phyloP scores from a whole-genome alignment of 2,888 invertebrate genomes.

The Belgica antarctica region DNA sequence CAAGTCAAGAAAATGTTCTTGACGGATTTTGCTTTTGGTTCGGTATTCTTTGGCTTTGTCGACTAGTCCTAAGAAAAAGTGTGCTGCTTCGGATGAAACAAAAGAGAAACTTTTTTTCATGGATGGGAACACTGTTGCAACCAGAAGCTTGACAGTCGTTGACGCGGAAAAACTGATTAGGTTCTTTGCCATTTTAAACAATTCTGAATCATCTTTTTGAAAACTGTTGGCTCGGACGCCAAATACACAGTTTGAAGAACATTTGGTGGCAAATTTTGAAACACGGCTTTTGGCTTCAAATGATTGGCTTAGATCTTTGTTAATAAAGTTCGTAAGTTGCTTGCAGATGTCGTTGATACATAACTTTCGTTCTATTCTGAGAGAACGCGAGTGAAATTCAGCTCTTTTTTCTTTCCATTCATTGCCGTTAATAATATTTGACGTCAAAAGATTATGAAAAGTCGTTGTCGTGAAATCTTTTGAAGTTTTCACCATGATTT shows the following conservation, averaged over 20 bases:
- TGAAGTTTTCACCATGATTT: conserved; percentile 54
- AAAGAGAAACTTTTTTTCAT: conserved; percentile 46
- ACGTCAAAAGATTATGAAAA: background rate
- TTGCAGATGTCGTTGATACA: conserved; percentile 38
- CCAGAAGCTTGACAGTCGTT: conserved; percentile 46
- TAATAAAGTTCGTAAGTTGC: conserved; percentile 18
- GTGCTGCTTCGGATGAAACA: background rate
- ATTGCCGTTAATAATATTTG: no score
- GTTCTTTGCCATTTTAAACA: conserved; percentile 45
- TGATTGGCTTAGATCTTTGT: conserved; percentile 46
- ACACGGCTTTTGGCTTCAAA: conserved; percentile 13
- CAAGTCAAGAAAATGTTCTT: conserved; percentile 52
- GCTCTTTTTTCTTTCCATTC: conserved; percentile 48
- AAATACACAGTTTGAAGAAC: conserved; percentile 51
- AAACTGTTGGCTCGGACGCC: conserved; percentile 51
- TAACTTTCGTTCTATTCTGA: conserved; percentile 43
- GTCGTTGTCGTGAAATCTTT: conserved; percentile 52
- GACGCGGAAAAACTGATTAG: conserved; percentile 47
- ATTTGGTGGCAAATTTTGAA: conserved; percentile 45
- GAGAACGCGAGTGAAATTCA: conserved; percentile 48
- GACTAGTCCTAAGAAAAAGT: conserved; percentile 46
- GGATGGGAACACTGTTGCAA: conserved; percentile 48
- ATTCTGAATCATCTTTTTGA: conserved; percentile 36
- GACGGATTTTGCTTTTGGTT: conserved; percentile 47
- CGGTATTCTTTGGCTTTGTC: conserved; percentile 49